Conservation (phyloP, 2,888 invertebrate species). For the Eilema sororculum region DNA sequence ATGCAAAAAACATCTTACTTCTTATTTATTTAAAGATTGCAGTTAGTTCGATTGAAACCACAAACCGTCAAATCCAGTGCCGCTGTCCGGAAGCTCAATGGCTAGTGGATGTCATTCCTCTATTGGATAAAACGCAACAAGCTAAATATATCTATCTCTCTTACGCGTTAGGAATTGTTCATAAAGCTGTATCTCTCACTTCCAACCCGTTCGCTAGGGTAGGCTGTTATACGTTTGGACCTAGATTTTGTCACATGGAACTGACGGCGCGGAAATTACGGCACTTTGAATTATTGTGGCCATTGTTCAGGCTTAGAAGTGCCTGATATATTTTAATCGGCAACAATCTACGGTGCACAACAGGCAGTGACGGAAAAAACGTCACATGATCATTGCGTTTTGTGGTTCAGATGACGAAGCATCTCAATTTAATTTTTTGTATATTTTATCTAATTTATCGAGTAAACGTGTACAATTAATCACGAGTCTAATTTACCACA, state of each 20-base stretch:
- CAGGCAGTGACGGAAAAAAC: too few species aligned
- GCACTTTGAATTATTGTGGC: conserved; percentile 57
- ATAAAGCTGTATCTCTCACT: conserved; percentile 27
- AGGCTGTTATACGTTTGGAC: conserved; percentile 48
- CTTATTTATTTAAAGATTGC: conserved; percentile 51
- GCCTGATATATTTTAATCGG: too few species aligned
- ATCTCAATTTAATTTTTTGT: too few species aligned
- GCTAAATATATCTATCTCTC: conserved; percentile 36
- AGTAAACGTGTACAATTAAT: too few species aligned
- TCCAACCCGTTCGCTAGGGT: conserved; percentile 35
- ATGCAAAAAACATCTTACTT: conserved; percentile 31
- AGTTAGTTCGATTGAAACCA: conserved; percentile 49
- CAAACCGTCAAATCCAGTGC: conserved; percentile 59
- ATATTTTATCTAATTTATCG: too few species aligned
- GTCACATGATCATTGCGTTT: too few species aligned
- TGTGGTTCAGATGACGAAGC: too few species aligned
- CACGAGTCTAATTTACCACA: too few species aligned
- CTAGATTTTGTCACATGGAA: conserved; percentile 57
- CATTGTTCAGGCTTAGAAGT: too few species aligned
- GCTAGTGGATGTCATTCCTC: conserved; percentile 49
- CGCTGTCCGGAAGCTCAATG: conserved; percentile 50
- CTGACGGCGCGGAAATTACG: conserved; percentile 64
- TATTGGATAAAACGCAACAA: conserved; percentile 35
- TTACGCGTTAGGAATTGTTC: conserved; percentile 25
- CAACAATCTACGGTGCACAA: too few species aligned